These are phyloP conservation scores for Spongia lamella DNA, from an alignment of 37 sponge, comb jelly and placozoan species.

Conservation along the genomic window DNA sequence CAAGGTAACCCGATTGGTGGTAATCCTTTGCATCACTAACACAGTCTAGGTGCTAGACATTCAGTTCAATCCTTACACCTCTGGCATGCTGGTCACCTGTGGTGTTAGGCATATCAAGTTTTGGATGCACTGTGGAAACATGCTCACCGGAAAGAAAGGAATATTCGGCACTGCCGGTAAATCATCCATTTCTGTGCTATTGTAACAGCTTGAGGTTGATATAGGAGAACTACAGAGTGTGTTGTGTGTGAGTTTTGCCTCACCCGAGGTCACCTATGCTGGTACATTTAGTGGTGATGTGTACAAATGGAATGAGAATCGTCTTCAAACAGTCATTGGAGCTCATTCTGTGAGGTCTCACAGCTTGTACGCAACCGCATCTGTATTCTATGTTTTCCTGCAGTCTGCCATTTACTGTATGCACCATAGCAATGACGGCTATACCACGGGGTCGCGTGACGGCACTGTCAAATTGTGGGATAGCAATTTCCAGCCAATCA, in stretches of 20 bases:
- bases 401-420: constrained; percentile 80
- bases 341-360: constrained; percentile 59
- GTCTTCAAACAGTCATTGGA: constrained; percentile 61
- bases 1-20: constrained; percentile 31
- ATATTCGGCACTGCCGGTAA: constrained; percentile 87
- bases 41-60: constrained; percentile 80
- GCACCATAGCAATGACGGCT: constrained; percentile 68
- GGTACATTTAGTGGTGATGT: constrained; percentile 89
- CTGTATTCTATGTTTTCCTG: not conserved
- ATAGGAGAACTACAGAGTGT: constrained; percentile 88
- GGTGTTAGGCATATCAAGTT: constrained; percentile 98
- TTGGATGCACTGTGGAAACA: constrained; percentile 93
- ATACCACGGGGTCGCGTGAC: constrained; percentile 82
- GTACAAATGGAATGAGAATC: constrained; percentile 86
- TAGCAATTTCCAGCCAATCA: constrained; percentile 63
- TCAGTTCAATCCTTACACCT: constrained; percentile 74
- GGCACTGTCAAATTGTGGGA: constrained; percentile 89
- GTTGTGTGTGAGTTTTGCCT: constrained; percentile 79
- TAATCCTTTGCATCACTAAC: not conserved
- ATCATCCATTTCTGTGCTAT: not conserved
- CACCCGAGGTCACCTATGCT: constrained; percentile 54
- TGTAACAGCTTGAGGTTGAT: not conserved
- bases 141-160: constrained; percentile 82
- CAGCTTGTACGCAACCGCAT: not conserved
- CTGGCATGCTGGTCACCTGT: constrained; percentile 69